Base-by-base conservation (phyloP, 2,888 invertebrate species). In the Sinotaia quadrata region DNA sequence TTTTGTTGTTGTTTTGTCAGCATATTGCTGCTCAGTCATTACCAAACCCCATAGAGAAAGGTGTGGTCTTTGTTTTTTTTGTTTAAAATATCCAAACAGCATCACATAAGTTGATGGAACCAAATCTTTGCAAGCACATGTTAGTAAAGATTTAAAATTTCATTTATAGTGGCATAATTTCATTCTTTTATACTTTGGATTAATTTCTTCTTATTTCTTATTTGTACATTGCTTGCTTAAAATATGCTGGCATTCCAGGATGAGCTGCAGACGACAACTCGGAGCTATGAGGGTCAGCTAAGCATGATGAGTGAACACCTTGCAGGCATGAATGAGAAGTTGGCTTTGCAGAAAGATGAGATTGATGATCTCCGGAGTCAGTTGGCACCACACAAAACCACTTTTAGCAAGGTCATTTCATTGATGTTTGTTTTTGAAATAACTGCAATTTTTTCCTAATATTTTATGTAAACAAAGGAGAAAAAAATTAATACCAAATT, bases 251-350 rank as follows among this genome's bases (percentile, higher is more conserved):
- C 41, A 2, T 58, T 15, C 2, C 70, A 75, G 88, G 94, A 94
- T 85, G 93, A 93, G 85, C 89, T 94, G 57, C 89, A 90, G 73
- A 91, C 91, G n/a, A 92, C 92, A 2, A 91, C 90, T 34, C 83
- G 87, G 44, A 90, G 89, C 91, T 91, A 95, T 90, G 92, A 93
- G 85, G 88, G 90, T 37, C 94, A 94, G 84, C 88, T 94, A 65
- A 92, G 92, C 80, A 92, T 92, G 69, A 93, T 94, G 92, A 93
- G 92, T 76, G 93, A 94, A 80, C 93, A 94, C 88, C 89, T 94
- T 80, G 93, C 93, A 24, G 91, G 92, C 62, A 91, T 94, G 90
- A 93, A 93, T 89, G 96, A 96, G 79, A 95, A 95, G 89, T 91
- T 97, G 59, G 92, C 96, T 29, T 89, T 89, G 65, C 94, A 95